Conservation (phyloP, 1,140 invertebrate species). For the Lordiphosa clarofinis region DNA sequence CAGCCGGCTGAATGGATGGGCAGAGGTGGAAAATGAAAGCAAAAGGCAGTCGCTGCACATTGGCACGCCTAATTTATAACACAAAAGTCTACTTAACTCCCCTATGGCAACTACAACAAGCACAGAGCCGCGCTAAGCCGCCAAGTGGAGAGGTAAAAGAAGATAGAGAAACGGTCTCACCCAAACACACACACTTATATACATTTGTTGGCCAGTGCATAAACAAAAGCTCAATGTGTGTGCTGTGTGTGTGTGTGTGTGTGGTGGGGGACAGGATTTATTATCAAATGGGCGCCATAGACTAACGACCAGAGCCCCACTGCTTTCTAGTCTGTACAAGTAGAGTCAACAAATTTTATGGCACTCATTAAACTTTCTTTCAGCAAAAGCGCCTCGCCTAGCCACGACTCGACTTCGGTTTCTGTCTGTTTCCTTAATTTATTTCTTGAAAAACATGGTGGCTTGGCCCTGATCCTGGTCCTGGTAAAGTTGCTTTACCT, state of each 20-base stretch:
- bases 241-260: constrained; percentile 27
- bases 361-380: constrained; percentile 77
- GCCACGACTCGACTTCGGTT: constrained; percentile 37
- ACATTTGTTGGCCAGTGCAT: constrained; percentile 57
- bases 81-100: constrained; percentile 71
- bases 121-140: constrained; percentile 30
- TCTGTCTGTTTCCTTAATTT: constrained; percentile 12
- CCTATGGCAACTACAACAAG: constrained; percentile 42
- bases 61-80: constrained; percentile 68
- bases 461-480: no score
- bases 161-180: not conserved
- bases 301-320: constrained; percentile 57
- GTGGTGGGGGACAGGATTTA: constrained; percentile 56
- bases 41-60: constrained; percentile 52
- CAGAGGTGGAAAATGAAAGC: no score
- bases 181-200: constrained; percentile 13
- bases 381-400: constrained; percentile 55
- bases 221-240: constrained; percentile 59
- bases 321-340: constrained; percentile 21
- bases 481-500: no score
- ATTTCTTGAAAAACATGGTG: constrained; percentile 2
- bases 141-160: constrained; percentile 29
- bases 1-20: not conserved
- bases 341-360: constrained; percentile 74
- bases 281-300: constrained; percentile 74